phyloP scores from a whole-genome alignment of 1,140 invertebrate genomes.

The Gonioctena quinquepunctata region DNA sequence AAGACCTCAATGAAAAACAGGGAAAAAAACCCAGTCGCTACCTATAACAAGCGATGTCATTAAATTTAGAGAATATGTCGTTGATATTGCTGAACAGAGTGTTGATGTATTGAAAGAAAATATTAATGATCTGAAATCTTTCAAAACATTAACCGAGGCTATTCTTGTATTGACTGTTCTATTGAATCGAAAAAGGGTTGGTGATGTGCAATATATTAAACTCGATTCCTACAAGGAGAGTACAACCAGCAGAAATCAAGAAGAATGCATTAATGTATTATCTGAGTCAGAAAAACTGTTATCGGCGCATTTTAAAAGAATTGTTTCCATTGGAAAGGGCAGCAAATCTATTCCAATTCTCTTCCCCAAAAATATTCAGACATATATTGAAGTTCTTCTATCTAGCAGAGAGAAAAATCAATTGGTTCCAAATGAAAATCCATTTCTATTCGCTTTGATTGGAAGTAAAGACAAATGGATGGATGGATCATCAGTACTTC shows the following conservation, averaged over 20 bases:
- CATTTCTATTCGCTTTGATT: slow-evolving; percentile 22
- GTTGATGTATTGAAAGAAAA: slow-evolving; percentile 20
- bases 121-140: slow-evolving; percentile 13
- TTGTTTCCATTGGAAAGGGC: slow-evolving; percentile 30
- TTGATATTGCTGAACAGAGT: slow-evolving; percentile 7
- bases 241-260: slow-evolving; percentile 4
- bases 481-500: slow-evolving; percentile 18
- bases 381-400: slow-evolving; percentile 13
- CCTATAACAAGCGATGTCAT: slow-evolving; percentile 23
- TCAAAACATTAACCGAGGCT: slow-evolving; percentile 25
- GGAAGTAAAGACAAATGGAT: slow-evolving; percentile 20
- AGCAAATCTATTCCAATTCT: slow-evolving; percentile 30
- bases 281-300: slow-evolving; percentile 26
- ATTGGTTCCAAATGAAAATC: slow-evolving; percentile 18
- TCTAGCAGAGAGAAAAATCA: slow-evolving; percentile 7
- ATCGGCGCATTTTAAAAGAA: slow-evolving; percentile 28
- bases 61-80: slow-evolving; percentile 16
- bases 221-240: slow-evolving; percentile 17
- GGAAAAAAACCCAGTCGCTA: slow-evolving; percentile 11
- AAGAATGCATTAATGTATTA: slow-evolving; percentile 28
- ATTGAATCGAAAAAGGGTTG: slow-evolving; percentile 35
- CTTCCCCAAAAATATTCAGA: slow-evolving; percentile 26
- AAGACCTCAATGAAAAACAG: slow-evolving; percentile 30
- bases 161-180: slow-evolving; percentile 30
- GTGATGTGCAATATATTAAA: slow-evolving; percentile 29